Evolutionary conservation across 2,888 invertebrate genomes (phyloP), one percentile per base, ranked within the genome.

Genomic region (Micropterix aruncella): DNA sequence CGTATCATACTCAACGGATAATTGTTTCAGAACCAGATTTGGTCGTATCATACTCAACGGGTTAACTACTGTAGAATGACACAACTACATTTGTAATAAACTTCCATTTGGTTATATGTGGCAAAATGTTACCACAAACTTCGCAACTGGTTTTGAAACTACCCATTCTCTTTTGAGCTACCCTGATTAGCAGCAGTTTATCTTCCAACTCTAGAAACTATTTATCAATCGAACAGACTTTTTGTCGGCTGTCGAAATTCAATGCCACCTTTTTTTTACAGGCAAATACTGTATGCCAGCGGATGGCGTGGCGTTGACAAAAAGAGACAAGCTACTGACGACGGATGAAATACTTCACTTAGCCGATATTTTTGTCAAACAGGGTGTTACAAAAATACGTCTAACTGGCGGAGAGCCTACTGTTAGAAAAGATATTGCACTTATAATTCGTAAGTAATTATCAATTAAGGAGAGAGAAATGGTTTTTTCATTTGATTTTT

Each of bases 261-360:
- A 15, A 16, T 16, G n/a, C 5, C 16, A 44, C 12, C 18, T 37
- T 18, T 41, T 12, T 43, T 43, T 55, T 57, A 37, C 56, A 94
- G 94, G 94, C 67, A 79, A 83, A 54, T 97, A 99, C 65, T 99
- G 99, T 65, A 99, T 99, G 99, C 99, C 99, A 5, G 86, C 83
- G 38, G 92, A 92, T 59, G 99, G 99, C 39, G 90, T 95, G 44
- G 66, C 79, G 44, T 69, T 99, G 50, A 83, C 91, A 40, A 76
- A 84, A 45, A 83, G 83, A 52, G 60, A 74, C 5, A 70, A 82
- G 49, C 70, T 99, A 48, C 70, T 97, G 44, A 79, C 80, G 16
- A 80, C 81, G 3, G 80, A 79, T 40, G 99, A 99, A 74, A 79
- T 96, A 48, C 60, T 86, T 46, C 72, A 76, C 43, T 61, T 96